These are phyloP conservation scores for Scaptomyza graminum DNA, from an alignment of 1,140 invertebrate genomes.

Conservation along the genomic window DNA sequence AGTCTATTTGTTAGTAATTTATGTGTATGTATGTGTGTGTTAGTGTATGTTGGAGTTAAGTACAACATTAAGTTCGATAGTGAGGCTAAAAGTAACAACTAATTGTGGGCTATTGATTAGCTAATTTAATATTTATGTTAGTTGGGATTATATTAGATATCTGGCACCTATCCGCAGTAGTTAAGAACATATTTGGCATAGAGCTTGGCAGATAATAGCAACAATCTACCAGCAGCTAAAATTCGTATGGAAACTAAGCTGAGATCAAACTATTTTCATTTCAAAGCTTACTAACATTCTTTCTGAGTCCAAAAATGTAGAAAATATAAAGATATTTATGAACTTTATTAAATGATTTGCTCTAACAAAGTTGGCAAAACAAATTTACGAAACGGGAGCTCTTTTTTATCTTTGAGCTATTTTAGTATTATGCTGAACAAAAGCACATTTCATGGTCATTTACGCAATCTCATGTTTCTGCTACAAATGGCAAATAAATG, in stretches of 20 bases:
- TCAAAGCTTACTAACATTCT: background rate
- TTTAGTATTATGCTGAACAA: constrained; percentile 41
- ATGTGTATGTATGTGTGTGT: constrained; percentile 17
- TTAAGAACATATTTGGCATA: background rate
- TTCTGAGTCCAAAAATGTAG: background rate
- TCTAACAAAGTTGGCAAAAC: constrained; percentile 59
- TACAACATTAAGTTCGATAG: constrained; percentile 61
- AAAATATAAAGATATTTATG: background rate
- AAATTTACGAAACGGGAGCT: constrained; percentile 56
- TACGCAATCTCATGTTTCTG: constrained; percentile 51
- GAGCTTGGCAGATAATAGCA: background rate
- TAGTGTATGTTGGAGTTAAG: constrained; percentile 5
- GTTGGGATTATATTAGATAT: constrained; percentile 20
- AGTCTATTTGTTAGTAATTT: constrained; percentile 12
- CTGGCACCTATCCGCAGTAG: constrained; percentile 11
- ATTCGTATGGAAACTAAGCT: background rate
- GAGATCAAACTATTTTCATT: background rate
- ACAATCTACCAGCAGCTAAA: background rate
- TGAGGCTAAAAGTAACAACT: constrained; percentile 42
- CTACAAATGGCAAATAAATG: constrained; percentile 8
- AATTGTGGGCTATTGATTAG: constrained; percentile 35
- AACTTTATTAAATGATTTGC: constrained; percentile 24
- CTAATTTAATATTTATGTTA: constrained; percentile 15
- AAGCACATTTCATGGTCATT: constrained; percentile 68
- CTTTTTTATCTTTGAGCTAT: constrained; percentile 1